Percentiles rank a stretch among this genome's conserved stretches.
phyloP scores from a whole-genome alignment of 2,113 vertebrate genomes.

The Datnioides undecimradiatus region DNA sequence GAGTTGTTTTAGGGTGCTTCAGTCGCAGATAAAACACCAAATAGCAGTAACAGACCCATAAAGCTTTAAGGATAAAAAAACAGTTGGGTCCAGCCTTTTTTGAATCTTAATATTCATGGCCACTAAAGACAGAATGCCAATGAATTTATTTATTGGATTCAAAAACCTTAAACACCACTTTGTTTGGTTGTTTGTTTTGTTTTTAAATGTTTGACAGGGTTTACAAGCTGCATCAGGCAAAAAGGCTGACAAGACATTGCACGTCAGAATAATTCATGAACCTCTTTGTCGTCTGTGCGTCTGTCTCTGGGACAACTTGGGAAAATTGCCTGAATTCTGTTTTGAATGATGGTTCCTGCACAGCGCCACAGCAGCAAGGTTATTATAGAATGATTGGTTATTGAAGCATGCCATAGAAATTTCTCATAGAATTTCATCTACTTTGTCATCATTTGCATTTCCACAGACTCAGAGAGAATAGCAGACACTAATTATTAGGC shows the following conservation, averaged over 20 bases:
- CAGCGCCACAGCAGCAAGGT: not conserved
- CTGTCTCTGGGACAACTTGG: not conserved
- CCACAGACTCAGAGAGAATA: slow-evolving; percentile 4
- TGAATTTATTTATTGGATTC: slow-evolving; percentile 1
- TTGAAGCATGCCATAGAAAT: not conserved
- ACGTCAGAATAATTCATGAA: slow-evolving; percentile 13
- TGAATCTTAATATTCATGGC: not conserved
- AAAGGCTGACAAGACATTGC: not conserved
- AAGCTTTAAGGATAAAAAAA: not conserved
- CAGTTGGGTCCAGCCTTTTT: slow-evolving; percentile 1
- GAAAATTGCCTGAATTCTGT: not conserved
- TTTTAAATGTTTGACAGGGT: not conserved
- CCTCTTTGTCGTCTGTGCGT: not conserved
- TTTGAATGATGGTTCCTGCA: not conserved
- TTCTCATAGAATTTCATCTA: slow-evolving; percentile 19
- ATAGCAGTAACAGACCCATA: not conserved
- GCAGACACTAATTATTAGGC: slow-evolving; percentile 27
- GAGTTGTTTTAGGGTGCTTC: slow-evolving; percentile 25
- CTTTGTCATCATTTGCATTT: slow-evolving; percentile 23
- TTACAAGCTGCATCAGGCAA: not conserved
- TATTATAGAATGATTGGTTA: slow-evolving; percentile 1
- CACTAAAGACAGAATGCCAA: not conserved
- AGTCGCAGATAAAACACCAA: slow-evolving; percentile 18
- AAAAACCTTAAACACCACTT: not conserved
- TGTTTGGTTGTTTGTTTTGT: not conserved